These are phyloP conservation scores for Chiloscyllium punctatum DNA, from an alignment of 2,797 vertebrate genomes.

Conservation along the genomic window DNA sequence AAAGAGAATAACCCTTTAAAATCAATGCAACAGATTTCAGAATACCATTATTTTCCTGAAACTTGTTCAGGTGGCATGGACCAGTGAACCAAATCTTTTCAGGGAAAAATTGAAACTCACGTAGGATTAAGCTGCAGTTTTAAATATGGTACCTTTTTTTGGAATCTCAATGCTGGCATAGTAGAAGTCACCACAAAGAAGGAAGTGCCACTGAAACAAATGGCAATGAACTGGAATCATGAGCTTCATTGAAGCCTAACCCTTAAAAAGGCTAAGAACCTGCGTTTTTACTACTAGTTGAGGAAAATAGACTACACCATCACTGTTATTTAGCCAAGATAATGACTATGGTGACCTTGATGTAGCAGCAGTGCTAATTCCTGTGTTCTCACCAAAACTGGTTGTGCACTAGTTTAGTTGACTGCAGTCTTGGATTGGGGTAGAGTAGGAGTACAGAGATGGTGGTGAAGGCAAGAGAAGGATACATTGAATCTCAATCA, in stretches of 20 bases:
- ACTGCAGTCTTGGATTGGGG: not conserved
- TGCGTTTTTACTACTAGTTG: not conserved
- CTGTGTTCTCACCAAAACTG: not conserved
- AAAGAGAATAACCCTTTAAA: not conserved
- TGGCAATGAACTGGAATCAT: not conserved
- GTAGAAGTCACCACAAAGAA: too few species aligned
- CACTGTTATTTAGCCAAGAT: not conserved
- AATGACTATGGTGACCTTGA: not conserved
- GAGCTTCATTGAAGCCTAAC: not conserved
- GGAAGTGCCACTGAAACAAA: not conserved
- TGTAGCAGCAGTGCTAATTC: not conserved
- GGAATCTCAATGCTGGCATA: not conserved
- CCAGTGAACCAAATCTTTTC: not conserved
- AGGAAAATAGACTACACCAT: too few species aligned
- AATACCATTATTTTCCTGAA: not conserved
- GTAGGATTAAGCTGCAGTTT: not conserved
- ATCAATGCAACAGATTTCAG: not conserved
- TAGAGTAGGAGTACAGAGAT: not conserved
- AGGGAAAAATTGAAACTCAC: not conserved
- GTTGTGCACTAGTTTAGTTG: not conserved
- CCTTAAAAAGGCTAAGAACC: not conserved
- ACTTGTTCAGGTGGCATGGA: not conserved
- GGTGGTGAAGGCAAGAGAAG: not conserved
- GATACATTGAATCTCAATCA: too few species aligned
- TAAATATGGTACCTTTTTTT: not conserved